A percentile compares a stretch with the other conserved stretches of the same genome.
Conservation (phyloP, 1,140 invertebrate genomes). For the Maconellicoccus hirsutus region DNA sequence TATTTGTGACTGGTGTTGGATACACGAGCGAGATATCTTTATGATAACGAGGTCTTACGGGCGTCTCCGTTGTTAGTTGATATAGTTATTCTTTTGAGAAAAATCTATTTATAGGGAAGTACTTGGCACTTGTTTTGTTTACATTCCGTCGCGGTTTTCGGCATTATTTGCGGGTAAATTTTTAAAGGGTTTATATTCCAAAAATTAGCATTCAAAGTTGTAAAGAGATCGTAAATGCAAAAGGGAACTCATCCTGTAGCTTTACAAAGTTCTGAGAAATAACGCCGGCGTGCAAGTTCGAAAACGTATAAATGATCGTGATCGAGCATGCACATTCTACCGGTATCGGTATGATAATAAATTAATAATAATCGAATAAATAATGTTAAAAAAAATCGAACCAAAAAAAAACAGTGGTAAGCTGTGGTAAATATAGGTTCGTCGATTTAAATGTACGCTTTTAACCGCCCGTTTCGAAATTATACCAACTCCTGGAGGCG, state of each 20-base stretch:
- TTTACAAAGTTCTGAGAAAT: too few relatives aligned
- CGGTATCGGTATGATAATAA: too few relatives aligned
- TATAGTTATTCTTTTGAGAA: not conserved
- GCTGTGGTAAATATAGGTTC: not conserved
- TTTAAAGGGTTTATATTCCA: not conserved
- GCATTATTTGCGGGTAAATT: not conserved
- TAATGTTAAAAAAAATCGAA: too few relatives aligned
- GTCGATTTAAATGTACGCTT: not conserved
- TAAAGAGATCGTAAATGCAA: too few relatives aligned
- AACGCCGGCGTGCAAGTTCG: too few relatives aligned
- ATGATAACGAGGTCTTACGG: not conserved
- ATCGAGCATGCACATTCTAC: too few relatives aligned
- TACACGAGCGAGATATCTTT: not conserved
- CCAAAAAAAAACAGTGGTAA: too few relatives aligned
- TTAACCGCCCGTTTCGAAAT: not conserved
- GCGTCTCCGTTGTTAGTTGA: not conserved
- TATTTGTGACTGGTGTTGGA: not conserved
- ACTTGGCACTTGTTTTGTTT: conserved; percentile 2
- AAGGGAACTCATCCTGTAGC: too few relatives aligned
- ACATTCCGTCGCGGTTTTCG: not conserved
- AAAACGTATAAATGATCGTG: too few relatives aligned
- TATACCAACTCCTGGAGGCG: not conserved
- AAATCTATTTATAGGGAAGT: not conserved
- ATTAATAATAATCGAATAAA: too few relatives aligned
- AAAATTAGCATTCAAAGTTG: too few relatives aligned